Evolutionary conservation across 2,888 invertebrate species (phyloP).

Genomic region (Zhuqinia jingwanae): DNA sequence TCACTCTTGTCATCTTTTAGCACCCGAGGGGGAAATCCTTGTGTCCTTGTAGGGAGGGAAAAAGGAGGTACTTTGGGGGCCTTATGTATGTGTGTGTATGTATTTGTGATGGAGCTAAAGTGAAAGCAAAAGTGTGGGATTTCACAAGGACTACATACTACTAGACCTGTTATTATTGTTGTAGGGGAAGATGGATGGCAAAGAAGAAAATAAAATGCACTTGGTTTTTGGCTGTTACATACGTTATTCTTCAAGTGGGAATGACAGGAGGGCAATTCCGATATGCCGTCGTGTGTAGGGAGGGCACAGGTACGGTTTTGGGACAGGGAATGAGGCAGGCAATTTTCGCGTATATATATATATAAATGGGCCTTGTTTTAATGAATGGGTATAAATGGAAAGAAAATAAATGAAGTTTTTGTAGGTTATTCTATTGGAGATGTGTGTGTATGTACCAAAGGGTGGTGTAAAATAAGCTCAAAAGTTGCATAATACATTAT

Average conservation of each 20-base stretch:
- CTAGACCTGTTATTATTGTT: constrained; percentile 5
- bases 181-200: constrained; percentile 37
- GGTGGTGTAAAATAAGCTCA: constrained; percentile 16
- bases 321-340: not conserved
- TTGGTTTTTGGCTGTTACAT: constrained; percentile 35
- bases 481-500: constrained; percentile 22
- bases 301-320: not conserved
- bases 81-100: not conserved
- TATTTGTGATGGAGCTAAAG: not conserved
- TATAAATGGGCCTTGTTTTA: not conserved
- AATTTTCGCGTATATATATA: not conserved
- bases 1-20: constrained; percentile 61
- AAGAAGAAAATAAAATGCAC: constrained; percentile 49
- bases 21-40: constrained; percentile 58
- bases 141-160: too few relatives aligned
- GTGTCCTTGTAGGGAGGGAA: constrained; percentile 43
- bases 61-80: constrained; percentile 10
- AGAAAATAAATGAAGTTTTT: constrained; percentile 16
- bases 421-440: constrained; percentile 16
- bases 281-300: not conserved
- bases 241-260: constrained; percentile 24
- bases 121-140: constrained; percentile 8
- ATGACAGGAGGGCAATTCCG: not conserved
- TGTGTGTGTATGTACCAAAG: not conserved
- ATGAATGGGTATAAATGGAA: constrained; percentile 34